Percentiles rank a stretch among this genome's conserved stretches.
Evolutionary conservation across 2,888 invertebrate genomes (phyloP).

Genomic region (Habroteleia sp.): DNA sequence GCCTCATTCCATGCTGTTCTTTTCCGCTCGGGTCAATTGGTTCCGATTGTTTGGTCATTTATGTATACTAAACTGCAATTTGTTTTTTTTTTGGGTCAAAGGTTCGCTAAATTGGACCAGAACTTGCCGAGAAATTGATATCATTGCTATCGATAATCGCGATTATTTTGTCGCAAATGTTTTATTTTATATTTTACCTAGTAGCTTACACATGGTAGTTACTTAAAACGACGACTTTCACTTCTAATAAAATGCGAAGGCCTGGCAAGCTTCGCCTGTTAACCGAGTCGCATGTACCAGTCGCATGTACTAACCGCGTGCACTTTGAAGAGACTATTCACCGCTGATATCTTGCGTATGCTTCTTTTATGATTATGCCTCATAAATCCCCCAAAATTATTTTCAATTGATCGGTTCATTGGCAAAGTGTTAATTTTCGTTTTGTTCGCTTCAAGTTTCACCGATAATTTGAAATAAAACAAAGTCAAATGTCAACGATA

Average conservation of each 20-base stretch:
- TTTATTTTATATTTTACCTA: slow-evolving; percentile 50
- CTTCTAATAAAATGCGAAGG: slow-evolving; percentile 78
- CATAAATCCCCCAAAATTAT: no score
- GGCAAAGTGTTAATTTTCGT: no score
- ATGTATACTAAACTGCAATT: no score
- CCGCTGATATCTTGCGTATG: slow-evolving; percentile 13
- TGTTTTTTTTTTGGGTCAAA: no score
- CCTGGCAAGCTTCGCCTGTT: slow-evolving; percentile 66
- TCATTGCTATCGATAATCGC: slow-evolving; percentile 36
- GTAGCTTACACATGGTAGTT: slow-evolving; percentile 64
- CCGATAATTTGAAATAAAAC: no score
- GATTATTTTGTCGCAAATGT: slow-evolving; percentile 47
- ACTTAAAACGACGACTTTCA: slow-evolving; percentile 76
- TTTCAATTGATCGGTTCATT: no score
- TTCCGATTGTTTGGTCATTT: no score
- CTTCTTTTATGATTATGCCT: slow-evolving; percentile 8
- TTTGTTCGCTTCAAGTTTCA: no score
- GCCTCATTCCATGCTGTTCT: no score
- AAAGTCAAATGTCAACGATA: no score
- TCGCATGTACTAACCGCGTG: slow-evolving; percentile 16
- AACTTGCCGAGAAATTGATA: not conserved
- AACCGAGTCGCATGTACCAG: slow-evolving; percentile 44
- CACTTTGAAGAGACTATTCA: slow-evolving; percentile 12
- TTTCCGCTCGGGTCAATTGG: no score
- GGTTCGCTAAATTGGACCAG: no score